These are phyloP conservation scores for Myopa tessellatipennis DNA, from an alignment of 2,888 invertebrate species.

Conservation along the genomic window DNA sequence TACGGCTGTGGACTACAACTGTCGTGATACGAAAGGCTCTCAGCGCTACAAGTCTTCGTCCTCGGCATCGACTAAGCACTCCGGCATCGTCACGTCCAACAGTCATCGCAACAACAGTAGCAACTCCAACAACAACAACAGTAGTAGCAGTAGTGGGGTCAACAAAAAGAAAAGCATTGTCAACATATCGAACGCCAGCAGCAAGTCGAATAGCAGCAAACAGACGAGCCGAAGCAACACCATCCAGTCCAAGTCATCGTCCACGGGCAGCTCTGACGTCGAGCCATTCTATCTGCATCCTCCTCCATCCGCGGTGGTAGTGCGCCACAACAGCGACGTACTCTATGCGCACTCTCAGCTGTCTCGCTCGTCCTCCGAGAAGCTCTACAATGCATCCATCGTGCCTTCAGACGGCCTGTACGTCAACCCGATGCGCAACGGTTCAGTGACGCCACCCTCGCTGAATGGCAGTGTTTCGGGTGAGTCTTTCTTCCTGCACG, in stretches of 20 bases:
- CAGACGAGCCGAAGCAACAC: constrained; percentile 67
- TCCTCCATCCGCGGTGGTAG: constrained; percentile 71
- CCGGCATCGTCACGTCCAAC: constrained; percentile 43
- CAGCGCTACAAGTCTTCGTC: constrained; percentile 55
- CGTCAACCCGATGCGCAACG: constrained; percentile 81
- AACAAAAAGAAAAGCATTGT: constrained; percentile 20
- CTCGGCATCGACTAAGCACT: constrained; percentile 41
- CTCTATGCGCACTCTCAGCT: constrained; percentile 57
- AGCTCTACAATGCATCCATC: constrained; percentile 60
- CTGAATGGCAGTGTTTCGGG: constrained; percentile 72
- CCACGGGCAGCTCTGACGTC: constrained; percentile 67
- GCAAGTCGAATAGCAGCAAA: constrained; percentile 62
- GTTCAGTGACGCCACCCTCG: constrained; percentile 70
- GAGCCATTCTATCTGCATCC: constrained; percentile 84
- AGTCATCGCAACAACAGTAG: constrained; percentile 45
- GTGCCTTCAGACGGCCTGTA: constrained; percentile 78
- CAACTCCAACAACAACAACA: constrained; percentile 48
- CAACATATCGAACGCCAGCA: constrained; percentile 54
- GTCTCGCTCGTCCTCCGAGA: constrained; percentile 64
- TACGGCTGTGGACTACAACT: constrained; percentile 74
- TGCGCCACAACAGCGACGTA: constrained; percentile 63
- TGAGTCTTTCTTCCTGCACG: constrained; percentile 88
- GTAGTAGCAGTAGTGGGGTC: constrained; percentile 12
- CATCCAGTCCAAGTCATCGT: constrained; percentile 68
- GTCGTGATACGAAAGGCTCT: constrained; percentile 64